Base-by-base conservation (phyloP, 37 sponge, comb jelly and placozoan species). In the Geodia barretti region DNA sequence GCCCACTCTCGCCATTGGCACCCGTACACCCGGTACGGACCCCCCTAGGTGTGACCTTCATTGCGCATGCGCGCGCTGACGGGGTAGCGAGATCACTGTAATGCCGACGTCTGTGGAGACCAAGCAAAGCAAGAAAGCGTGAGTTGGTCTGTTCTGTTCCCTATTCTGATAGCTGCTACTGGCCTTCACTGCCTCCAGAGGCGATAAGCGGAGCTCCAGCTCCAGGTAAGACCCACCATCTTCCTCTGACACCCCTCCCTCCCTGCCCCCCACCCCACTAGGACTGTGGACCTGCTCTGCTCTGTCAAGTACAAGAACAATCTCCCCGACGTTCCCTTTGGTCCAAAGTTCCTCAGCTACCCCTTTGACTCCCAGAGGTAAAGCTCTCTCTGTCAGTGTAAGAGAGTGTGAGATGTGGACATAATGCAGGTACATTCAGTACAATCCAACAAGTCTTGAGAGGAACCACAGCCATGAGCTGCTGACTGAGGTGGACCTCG, bases 241-340 rank as follows among this genome's bases (percentile, higher is more conserved):
- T 47, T 17, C 54, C 54, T n/a, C n/a, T n/a, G n/a, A n/a, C 54
- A 47, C 54, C 14, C 7, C 54, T 47, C 54, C 54, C 7, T 7
- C 54, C 14, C 11, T 47, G 54, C 54, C 7, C 54, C 14, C 54
- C 11, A 14, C 54, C 11, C n/a, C 54, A 17, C 14, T 14, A 83
- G 83, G 26, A 74, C 42, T 63, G 32, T 83, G 69, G 99, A 99
- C 74, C 78, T 99, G 54, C 79, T 99, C 4, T 92, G 95, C 72
- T 92, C 95, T 25, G 92, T 97, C 38, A 92, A 95, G 81, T 96
- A 97, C 88, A 88, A 79, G 36, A 99, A 96, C 78, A 90, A 75
- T 36, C 94, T 99, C 20, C 99, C 99, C 28, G 99, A 99, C 65
- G 86, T 99, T 30, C 99, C 99, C 0, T 99, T 99, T 91, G 99